Base-by-base conservation (phyloP, 1,140 invertebrate genomes). In the Schlechtendalia chinensis region DNA sequence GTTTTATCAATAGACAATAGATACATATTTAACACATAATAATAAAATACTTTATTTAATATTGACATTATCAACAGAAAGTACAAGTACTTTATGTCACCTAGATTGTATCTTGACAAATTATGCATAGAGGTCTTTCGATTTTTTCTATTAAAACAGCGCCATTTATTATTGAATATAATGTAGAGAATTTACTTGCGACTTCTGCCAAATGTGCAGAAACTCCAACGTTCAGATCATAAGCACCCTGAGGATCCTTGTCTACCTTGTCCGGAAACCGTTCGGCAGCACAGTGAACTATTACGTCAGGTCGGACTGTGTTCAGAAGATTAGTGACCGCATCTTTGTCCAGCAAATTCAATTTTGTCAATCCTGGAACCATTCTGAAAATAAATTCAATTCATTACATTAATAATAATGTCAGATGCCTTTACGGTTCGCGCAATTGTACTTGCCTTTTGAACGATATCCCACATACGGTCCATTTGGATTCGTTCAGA, bases 211-310 rank as follows among this genome's bases (percentile, higher is more conserved):
- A 69, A 71, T 84, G 82, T 81, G 83, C 82, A 22, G 88, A 87
- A 17, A 85, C 85, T 53, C 83, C 83, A 22, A 89, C 86, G 85
- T 90, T 90, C 0, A 90, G 82, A 50, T 84, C 82, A 14, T 84
- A 81, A 12, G 87, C 86, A 24, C 82, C 84, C 24, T 87, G 86
- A 77, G 84, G 85, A 71, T 89, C 82, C 54, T 85, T 86, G 80
- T 89, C 88, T 16, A 89, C 88, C 83, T 85, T 85, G 83, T 90
- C 88, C 14, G 88, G 88, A 72, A 85, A 86, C 69, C 88, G 84
- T 71, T 89, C 86, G 61, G 89, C 89, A 58, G 89, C 89, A 83
- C 85, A 85, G 83, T 90, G 89, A 67, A 90, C 85, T 50, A 90
- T 85, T 24, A 88, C 81, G 71, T 85, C 80, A 32, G 89, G 89